Base-by-base conservation (phyloP, 1,140 invertebrate species). In the Drosophila ironensis region DNA sequence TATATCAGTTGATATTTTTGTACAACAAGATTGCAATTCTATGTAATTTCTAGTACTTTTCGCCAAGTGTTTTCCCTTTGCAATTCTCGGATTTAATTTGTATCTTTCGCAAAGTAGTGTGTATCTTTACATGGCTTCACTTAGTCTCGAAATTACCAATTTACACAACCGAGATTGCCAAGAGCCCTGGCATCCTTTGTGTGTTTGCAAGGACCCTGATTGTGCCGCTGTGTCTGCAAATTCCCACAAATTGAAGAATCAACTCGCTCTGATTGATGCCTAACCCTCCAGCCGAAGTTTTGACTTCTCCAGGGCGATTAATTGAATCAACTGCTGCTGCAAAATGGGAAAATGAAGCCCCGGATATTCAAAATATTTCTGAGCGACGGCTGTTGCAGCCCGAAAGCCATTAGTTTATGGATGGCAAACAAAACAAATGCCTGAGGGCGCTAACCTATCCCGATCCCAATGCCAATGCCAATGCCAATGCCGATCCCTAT, bases 391-490 rank as follows among this genome's bases (percentile, higher is more conserved):
- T 50, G 45, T 20, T 35, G 44, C 20, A 27, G 48, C 35, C 56
- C 37, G 37, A 40, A 66, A 59, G 63, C 53, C 74, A 86, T 84
- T 74, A 84, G 70, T 73, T 84, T 71, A 84, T 81, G 77, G 69
- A 71, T 72, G 57, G 72, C 63, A 76, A 67, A 81, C 54, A 75
- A 40, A 74, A 69, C 54, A 75, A 70, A 56, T 72, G 69, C 61
- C 45, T 44, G 59, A 86, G 78, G 78, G 78, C 78, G 82, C 57
- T 86, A 73, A 78, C 78, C 78, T 59, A 60, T 37, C 14, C 33
- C 6, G 14, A 17, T 16, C 12, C 8, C 33, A 16, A 60, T 50
- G 46, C 28, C 24, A 14, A 48, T 35, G 17, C 16, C 45, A 46
- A 42, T 22, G 37, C 45, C 45, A 28, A 38, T 24, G 25, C 38